Evolutionary conservation across 1,140 invertebrate species (phyloP), one percentile per base, ranked within the genome.

Genomic region (Camponotus pennsylvanicus): DNA sequence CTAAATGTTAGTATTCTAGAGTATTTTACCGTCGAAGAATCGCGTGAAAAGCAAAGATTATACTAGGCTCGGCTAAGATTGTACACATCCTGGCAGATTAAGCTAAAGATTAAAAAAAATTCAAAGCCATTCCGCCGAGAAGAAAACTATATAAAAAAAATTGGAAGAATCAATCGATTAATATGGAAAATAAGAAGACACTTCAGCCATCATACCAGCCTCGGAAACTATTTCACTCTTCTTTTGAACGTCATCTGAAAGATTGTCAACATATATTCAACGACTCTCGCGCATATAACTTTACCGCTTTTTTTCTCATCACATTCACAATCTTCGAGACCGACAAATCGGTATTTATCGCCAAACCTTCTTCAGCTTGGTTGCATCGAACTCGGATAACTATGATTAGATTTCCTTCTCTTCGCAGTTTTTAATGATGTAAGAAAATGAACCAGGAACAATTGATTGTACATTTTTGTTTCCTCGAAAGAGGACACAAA

Each of bases 1-100:
- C 92, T 94, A 94, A 93, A 93, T 93, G 92, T 94, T 94, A 95
- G 93, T 94, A 92, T 94, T 92, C 90, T 93, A 94, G 91, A 92
- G 91, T 94, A 93, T 93, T 93, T 94, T 92, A 92, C 92, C 90
- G 88, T 86, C 79, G 87, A 91, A 80, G 69, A 52, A 86, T 91
- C 86, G 89, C 88, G 88, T 66, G 75, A 75, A 69, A 73, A 66
- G 52, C 64, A 55, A 37, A 71, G 85, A 83, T 83, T 84, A 88
- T 87, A 85, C 21, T 89, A 88, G 88, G 89, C 86, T 86, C 71
- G 66, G 78, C 80, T 85, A 90, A 77, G 59, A 89, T 90, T 86
- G 59, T 90, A 83, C 87, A 88, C 87, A 88, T 88, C 64, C 82
- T 59, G 79, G 78, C 71, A 86, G 82, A 79, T 76, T 42, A 67